Evolutionary conservation across 1,140 invertebrate genomes (phyloP).

Genomic region (Drosophila dunni): DNA sequence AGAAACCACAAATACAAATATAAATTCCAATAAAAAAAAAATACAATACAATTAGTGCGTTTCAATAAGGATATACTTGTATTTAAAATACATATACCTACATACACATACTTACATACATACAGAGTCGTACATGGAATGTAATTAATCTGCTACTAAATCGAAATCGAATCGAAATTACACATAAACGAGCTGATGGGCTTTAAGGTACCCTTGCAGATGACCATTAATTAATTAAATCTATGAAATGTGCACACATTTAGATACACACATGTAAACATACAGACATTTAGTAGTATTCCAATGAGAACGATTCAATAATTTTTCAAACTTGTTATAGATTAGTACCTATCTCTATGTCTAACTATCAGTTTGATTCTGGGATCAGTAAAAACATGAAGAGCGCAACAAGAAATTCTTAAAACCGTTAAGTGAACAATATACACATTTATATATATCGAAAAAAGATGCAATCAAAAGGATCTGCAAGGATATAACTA

Average conservation of each 20-base stretch:
- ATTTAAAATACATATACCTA: conserved; percentile 32
- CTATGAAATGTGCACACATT: conserved; percentile 7
- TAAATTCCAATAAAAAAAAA: conserved; percentile 4
- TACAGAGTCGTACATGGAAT: conserved; percentile 13
- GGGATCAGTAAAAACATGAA: conserved; percentile 14
- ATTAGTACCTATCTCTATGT: conserved; percentile 2
- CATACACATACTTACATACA: conserved; percentile 4
- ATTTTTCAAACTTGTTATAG: conserved; percentile 5
- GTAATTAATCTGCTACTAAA: conserved; percentile 24
- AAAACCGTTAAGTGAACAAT: background rate
- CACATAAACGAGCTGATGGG: conserved; percentile 2
- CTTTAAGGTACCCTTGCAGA: conserved; percentile 1
- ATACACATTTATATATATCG: conserved; percentile 1
- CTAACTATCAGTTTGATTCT: conserved; percentile 17
- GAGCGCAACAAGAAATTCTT: conserved; percentile 3
- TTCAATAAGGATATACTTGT: conserved; percentile 22
- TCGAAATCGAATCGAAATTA: conserved; percentile 12
- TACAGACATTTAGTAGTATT: conserved; percentile 7
- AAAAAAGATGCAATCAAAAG: conserved; percentile 2
- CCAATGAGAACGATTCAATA: background rate
- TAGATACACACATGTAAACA: conserved; percentile 5
- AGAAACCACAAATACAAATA: no score
- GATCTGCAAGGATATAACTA: background rate
- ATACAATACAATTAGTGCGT: conserved; percentile 18
- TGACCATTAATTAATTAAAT: conserved; percentile 7